Conservation (phyloP, 1,140 invertebrate species). For the Akabosia matsudoensis region DNA sequence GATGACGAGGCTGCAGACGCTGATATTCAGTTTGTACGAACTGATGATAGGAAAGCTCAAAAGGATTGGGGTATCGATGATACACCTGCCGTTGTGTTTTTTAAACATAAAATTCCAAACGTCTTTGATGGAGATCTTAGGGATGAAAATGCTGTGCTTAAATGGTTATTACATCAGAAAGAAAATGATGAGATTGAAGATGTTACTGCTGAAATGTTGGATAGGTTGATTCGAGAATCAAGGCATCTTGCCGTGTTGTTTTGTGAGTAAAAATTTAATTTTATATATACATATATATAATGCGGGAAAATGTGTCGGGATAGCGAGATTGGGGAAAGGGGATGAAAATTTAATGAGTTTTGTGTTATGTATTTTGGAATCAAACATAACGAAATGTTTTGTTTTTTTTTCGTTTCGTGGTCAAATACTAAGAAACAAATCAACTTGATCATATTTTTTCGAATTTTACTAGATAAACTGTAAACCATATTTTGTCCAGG, state of each 20-base stretch:
- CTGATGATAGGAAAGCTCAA: constrained; percentile 74
- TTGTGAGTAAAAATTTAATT: constrained; percentile 64
- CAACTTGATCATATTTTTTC: too few relatives aligned
- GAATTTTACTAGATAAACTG: too few relatives aligned
- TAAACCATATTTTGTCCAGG: too few relatives aligned
- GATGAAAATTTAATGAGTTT: too few relatives aligned
- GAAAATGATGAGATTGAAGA: constrained; percentile 93
- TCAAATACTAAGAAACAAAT: too few relatives aligned
- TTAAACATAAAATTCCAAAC: constrained; percentile 87
- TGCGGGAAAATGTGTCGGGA: too few relatives aligned
- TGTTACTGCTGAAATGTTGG: constrained; percentile 89
- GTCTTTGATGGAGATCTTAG: constrained; percentile 86
- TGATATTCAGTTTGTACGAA: constrained; percentile 91
- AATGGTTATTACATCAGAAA: constrained; percentile 79
- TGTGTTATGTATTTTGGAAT: too few relatives aligned
- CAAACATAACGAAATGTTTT: too few relatives aligned
- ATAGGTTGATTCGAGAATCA: constrained; percentile 80
- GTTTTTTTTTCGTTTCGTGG: too few relatives aligned
- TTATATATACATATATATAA: background rate
- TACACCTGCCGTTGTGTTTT: constrained; percentile 82
- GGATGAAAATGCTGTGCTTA: constrained; percentile 84
- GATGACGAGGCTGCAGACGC: constrained; percentile 88
- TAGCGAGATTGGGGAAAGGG: too few relatives aligned
- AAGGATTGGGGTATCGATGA: constrained; percentile 81
- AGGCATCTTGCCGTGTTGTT: constrained; percentile 87